Evolutionary conservation across 1,140 invertebrate genomes (phyloP), one percentile per base, ranked within the genome.

Genomic region (Chionoecetes opilio): DNA sequence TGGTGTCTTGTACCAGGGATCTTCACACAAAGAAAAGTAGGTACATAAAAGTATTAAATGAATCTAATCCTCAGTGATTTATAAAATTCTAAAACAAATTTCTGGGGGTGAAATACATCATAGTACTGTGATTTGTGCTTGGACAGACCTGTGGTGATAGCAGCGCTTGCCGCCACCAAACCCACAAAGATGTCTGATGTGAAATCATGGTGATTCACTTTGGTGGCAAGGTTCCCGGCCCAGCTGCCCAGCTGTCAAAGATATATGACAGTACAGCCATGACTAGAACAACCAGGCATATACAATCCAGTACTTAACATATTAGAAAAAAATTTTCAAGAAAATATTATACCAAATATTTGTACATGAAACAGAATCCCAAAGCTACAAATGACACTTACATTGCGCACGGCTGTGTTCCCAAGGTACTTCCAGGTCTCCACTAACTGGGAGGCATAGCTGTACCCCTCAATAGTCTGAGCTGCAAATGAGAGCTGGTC

Each of bases 201-300:
- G 96, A 98, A 98, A 95, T 98, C 97, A 0, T 97, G 97, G 95
- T 98, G 97, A 8, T 97, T 96, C 95, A 98, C 97, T 97, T 98
- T 99, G 92, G 98, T 97, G 97, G 98, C 98, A 84, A 99, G 97
- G 96, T 99, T 99, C 37, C 98, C 98, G 82, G 98, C 98, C 95
- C 93, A 95, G 35, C 90, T 89, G 89, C 96, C 94, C 87, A 97
- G 38, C 94, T 95, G 89, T 6, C 21, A 82, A 9, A 53, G 35
- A 3, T 17, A 85, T 5, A 6, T n/a, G 0, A 38, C 26, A 82
- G 41, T 5, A 32, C 32, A 26, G n/a, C 21, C 46, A 63, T 21
- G 46, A 53, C 9, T 14, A 91, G 41, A 29, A 46, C 21, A 31
- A 91, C 6, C n/a, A n/a, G 5, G 41, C 41, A 46, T 14, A 5